phyloP scores from a whole-genome alignment of 2,113 vertebrate species.

The Hippocampus abdominalis region DNA sequence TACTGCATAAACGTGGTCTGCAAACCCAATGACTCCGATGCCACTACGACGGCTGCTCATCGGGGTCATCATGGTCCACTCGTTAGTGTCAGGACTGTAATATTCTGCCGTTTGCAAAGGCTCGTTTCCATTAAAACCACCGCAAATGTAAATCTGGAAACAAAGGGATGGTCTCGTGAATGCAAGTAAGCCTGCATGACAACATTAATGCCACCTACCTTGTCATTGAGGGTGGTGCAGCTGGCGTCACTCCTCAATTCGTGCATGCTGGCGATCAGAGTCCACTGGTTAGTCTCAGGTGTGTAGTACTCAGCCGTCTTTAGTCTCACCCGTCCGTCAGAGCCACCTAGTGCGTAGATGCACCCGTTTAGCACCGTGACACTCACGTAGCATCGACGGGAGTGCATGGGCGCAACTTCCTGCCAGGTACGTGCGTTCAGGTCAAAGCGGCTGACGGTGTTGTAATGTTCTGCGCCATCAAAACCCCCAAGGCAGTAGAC shows the following conservation, averaged over 20 bases:
- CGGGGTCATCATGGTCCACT: constrained; percentile 37
- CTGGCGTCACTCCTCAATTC: constrained; percentile 27
- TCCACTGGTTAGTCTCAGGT: constrained; percentile 39
- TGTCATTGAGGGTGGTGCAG: constrained; percentile 69
- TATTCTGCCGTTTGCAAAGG: constrained; percentile 69
- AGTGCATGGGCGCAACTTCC: constrained; percentile 35
- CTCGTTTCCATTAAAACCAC: constrained; percentile 80
- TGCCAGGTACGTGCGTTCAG: constrained; percentile 25
- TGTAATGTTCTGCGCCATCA: constrained; percentile 3
- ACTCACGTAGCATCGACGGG: constrained; percentile 15
- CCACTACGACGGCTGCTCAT: constrained; percentile 33
- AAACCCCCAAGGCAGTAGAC: constrained; percentile 41
- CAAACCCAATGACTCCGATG: constrained; percentile 20
- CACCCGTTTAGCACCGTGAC: constrained; percentile 29
- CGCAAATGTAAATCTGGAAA: constrained; percentile 84
- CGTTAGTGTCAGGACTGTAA: constrained; percentile 31
- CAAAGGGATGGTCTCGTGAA: not conserved
- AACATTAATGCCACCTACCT: constrained; percentile 59
- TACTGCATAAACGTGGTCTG: constrained; percentile 25
- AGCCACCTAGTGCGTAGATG: constrained; percentile 42
- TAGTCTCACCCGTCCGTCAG: constrained; percentile 3
- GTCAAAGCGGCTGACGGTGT: constrained; percentile 20
- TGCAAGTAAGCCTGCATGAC: not conserved
- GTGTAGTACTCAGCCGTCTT: constrained; percentile 28
- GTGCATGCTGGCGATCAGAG: constrained; percentile 24